These are phyloP conservation scores for Ochotona princeps DNA, from an alignment of 2,113 vertebrate species.

Conservation along the genomic window DNA sequence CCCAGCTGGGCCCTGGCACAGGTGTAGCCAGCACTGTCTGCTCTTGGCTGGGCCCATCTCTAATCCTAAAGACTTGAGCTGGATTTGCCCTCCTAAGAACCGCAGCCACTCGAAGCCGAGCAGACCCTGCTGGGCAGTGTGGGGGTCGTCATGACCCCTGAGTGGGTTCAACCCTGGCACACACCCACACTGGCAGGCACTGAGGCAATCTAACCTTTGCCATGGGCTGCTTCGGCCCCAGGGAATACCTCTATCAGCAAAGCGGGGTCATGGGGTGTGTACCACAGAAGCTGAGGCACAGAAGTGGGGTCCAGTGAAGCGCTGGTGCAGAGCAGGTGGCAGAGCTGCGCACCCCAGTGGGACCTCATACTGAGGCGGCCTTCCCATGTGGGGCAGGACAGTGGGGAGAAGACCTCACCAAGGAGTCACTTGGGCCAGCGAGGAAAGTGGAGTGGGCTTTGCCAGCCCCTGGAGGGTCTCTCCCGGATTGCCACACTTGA, in stretches of 20 bases:
- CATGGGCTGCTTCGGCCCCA: fast-evolving
- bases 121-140: too few species aligned
- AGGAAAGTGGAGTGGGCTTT: too few species aligned
- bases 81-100: not conserved
- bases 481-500: too few species aligned
- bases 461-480: too few species aligned
- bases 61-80: not conserved
- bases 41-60: not conserved
- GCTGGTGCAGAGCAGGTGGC: not conserved
- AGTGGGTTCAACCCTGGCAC: too few species aligned
- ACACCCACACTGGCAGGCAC: not conserved
- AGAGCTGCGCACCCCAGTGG: not conserved
- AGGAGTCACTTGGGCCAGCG: too few species aligned
- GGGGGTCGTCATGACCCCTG: too few species aligned
- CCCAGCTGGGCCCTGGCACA: too few species aligned
- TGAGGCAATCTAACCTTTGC: not conserved
- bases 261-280: not conserved
- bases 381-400: too few species aligned
- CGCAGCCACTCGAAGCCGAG: not conserved
- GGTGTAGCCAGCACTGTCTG: not conserved
- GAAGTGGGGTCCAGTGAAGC: too few species aligned
- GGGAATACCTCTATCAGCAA: not conserved
- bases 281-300: not conserved
- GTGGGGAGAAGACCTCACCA: too few species aligned
- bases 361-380: too few species aligned